These are phyloP conservation scores for Drosophila hawaiiensis DNA, from an alignment of 2,888 invertebrate species.

Conservation along the genomic window DNA sequence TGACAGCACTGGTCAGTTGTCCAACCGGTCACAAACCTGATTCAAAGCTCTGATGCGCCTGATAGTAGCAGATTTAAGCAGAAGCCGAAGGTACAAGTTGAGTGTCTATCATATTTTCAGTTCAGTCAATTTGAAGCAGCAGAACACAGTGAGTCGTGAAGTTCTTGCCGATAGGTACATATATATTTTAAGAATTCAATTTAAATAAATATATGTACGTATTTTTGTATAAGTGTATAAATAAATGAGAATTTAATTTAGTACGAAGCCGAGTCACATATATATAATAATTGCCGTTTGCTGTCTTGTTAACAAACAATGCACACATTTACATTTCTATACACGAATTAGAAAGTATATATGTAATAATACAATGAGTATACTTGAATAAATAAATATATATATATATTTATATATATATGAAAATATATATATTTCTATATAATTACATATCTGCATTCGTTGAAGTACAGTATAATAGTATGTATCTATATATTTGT, in stretches of 20 bases:
- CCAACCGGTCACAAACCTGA: conserved; percentile 21
- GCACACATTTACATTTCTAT: not conserved
- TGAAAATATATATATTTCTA: not conserved
- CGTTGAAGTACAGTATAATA: not conserved
- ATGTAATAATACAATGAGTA: not conserved
- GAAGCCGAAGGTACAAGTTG: conserved; percentile 34
- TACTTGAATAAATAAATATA: not conserved
- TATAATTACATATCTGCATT: not conserved
- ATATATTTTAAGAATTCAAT: conserved; percentile 5
- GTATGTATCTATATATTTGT: not conserved
- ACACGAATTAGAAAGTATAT: not conserved
- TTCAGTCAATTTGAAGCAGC: conserved; percentile 40
- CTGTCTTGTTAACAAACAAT: not conserved
- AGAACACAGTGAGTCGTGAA: conserved; percentile 13
- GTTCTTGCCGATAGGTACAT: conserved; percentile 6
- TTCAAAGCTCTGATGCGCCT: conserved; percentile 36
- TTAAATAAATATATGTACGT: conserved; percentile 2
- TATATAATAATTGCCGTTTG: not conserved
- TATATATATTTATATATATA: not conserved
- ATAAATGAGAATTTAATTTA: not conserved
- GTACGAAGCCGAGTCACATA: not conserved
- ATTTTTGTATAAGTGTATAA: not conserved
- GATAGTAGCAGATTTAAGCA: conserved; percentile 18
- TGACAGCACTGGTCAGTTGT: not conserved
- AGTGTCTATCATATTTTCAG: conserved; percentile 15